Evolutionary conservation across 2,888 invertebrate species (phyloP), one percentile per base, ranked within the genome.

Genomic region (Altica lythri): DNA sequence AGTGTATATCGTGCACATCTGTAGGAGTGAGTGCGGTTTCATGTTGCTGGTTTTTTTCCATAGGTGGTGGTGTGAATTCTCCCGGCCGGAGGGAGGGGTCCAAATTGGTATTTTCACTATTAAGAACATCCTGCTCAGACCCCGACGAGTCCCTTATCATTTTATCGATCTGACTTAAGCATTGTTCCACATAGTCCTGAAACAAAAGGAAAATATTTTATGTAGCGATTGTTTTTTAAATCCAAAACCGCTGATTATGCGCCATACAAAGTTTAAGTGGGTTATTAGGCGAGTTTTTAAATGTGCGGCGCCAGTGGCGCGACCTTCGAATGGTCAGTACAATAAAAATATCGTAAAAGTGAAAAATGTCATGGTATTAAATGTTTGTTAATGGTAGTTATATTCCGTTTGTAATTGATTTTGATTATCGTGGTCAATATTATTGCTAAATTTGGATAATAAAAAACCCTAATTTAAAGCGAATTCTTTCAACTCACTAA

Each of bases 1-100:
- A 90, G 77, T 89, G 86, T 63, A 92, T 86, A 77, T 92, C 90
- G 68, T 90, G 83, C 67, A 92, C 88, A 76, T 93, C 92, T 67
- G 91, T 92, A 67, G 92, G 90, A 48, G 91, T 90, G 65, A 86
- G 85, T 65, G 91, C 88, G 76, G 86, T 86, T 76, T 83, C 85
- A 77, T 86, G 86, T 62, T 84, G 83, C 75, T 76, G 68, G 42
- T 79, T 72, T 68, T 80, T 81, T 59, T 77, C 77, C 59, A 75
- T 74, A 59, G 76, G 74, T 12, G 65, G 69, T 34, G 72, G 72
- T 5, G 72, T 72, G 59, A 69, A 67, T 59, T 72, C 71, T 38
- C 68, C 71, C 29, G 69, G 68, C 61, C 73, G 64, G 5, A 64
- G 63, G 17, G 63, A 62, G 19, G 63, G 59, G 9, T 65, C 60